These are phyloP conservation scores for Chelidonichthys spinosus DNA, from an alignment of 2,797 vertebrate species.

Conservation along the genomic window DNA sequence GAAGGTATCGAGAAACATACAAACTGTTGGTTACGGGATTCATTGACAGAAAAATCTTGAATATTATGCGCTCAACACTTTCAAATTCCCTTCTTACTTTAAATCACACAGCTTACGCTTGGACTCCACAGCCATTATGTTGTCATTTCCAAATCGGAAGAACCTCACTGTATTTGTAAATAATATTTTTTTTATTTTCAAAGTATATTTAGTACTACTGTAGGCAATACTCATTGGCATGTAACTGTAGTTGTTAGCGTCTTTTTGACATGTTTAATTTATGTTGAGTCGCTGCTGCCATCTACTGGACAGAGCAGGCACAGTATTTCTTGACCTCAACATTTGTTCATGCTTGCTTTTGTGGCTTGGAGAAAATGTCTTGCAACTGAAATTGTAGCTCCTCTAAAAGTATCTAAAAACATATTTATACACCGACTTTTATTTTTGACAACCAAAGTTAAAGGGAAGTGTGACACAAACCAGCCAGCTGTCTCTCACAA, in stretches of 20 bases:
- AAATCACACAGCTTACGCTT: conserved; percentile 1
- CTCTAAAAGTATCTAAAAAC: not conserved
- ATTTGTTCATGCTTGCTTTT: conserved; percentile 16
- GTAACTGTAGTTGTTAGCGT: conserved; percentile 23
- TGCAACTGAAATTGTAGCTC: conserved; percentile 11
- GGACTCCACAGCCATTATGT: not conserved
- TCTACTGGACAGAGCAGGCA: not conserved
- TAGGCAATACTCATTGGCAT: conserved; percentile 25
- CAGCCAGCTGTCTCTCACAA: not conserved
- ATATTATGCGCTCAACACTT: not conserved
- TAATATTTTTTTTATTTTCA: conserved; percentile 31
- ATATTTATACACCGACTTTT: not conserved
- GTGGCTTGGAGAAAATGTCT: conserved; percentile 1
- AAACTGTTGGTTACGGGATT: not conserved
- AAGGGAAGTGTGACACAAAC: not conserved
- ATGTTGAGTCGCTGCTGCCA: conserved; percentile 14
- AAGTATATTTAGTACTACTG: conserved; percentile 33
- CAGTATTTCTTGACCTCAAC: not conserved
- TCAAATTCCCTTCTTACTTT: not conserved
- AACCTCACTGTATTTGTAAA: conserved; percentile 55
- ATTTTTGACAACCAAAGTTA: not conserved
- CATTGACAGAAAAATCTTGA: not conserved
- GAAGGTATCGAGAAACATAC: not conserved
- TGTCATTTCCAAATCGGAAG: conserved; percentile 12
- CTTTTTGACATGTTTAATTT: conserved; percentile 11